Conservation (phyloP, 2,113 vertebrate species). For the Rousettus leschenaultii region DNA sequence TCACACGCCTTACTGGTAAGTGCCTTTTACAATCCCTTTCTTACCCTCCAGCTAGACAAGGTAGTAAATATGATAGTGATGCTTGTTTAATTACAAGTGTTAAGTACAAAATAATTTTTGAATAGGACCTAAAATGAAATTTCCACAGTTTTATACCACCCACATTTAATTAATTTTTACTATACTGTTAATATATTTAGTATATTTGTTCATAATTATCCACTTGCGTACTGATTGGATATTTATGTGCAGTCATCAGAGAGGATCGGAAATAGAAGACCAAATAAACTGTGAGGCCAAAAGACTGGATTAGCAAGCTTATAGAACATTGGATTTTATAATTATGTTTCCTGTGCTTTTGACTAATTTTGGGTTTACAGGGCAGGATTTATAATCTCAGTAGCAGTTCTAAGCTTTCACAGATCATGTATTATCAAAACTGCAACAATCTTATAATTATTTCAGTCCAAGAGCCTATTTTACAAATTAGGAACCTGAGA, state of each 20-base stretch:
- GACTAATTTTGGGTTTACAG: background rate
- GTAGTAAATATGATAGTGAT: background rate
- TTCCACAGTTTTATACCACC: background rate
- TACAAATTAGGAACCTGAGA: slow-evolving; percentile 4
- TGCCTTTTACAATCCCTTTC: background rate
- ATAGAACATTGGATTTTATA: background rate
- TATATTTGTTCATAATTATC: background rate
- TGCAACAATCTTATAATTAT: background rate
- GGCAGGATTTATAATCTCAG: background rate
- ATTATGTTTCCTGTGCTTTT: background rate
- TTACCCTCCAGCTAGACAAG: background rate
- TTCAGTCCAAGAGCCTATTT: background rate
- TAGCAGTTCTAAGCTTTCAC: background rate
- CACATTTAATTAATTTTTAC: background rate
- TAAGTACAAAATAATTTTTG: slow-evolving; percentile 3
- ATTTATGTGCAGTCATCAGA: background rate
- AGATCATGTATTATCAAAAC: background rate
- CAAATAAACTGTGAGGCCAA: background rate
- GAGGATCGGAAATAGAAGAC: background rate
- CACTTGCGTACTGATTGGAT: background rate
- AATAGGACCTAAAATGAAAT: background rate
- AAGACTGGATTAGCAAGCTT: background rate
- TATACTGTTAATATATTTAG: background rate
- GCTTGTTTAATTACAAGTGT: background rate
- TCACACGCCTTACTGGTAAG: background rate